Conservation (phyloP, 2,797 vertebrate genomes). For the Gastrophryne carolinensis region DNA sequence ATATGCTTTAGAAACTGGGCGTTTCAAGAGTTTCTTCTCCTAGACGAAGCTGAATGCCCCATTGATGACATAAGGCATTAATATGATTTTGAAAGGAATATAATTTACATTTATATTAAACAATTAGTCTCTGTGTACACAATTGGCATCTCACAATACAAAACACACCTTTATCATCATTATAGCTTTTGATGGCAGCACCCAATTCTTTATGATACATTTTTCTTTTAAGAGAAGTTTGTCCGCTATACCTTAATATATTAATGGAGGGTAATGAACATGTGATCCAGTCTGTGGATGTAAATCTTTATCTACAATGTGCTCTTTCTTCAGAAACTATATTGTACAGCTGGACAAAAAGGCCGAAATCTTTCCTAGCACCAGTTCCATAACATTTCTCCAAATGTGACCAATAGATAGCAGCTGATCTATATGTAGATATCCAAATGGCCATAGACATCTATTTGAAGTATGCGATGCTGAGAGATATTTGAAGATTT, state of each 20-base stretch:
- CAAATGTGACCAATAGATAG: not conserved
- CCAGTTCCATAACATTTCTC: not conserved
- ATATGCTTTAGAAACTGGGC: too few species aligned
- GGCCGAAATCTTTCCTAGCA: not conserved
- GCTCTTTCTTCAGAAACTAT: not conserved
- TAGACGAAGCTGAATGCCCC: too few species aligned
- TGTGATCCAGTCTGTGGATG: not conserved
- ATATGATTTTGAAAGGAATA: not conserved
- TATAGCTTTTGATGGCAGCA: not conserved
- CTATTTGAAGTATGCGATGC: not conserved
- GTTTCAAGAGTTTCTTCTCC: too few species aligned
- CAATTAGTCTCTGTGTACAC: not conserved
- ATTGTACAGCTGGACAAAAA: not conserved
- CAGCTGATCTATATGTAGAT: not conserved
- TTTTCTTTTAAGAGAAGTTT: not conserved
- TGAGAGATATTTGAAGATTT: not conserved
- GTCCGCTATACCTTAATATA: not conserved
- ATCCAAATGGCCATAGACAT: not conserved
- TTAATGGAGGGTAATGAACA: not conserved
- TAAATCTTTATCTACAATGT: not conserved
- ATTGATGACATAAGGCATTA: not conserved
- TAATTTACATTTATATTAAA: conserved; percentile 3
- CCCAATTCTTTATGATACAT: not conserved
- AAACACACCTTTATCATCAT: not conserved
- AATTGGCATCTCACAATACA: not conserved